Evolutionary conservation across 2,113 vertebrate species (phyloP).

Genomic region (Eptatretus burgeri): DNA sequence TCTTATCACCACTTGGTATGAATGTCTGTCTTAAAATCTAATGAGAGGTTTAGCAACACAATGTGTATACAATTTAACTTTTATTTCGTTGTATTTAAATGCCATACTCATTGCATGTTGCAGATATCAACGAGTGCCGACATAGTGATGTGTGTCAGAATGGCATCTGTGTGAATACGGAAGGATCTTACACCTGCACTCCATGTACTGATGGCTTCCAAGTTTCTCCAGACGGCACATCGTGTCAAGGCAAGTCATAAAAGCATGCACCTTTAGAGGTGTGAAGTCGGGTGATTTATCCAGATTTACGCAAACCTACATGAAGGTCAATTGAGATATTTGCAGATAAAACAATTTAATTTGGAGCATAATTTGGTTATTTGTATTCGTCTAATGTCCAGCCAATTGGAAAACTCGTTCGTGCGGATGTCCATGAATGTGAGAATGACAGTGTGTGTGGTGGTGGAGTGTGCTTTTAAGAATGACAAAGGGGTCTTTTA

Average conservation of each 20-base stretch:
- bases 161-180: constrained; percentile 35
- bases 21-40: too few species aligned
- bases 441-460: constrained; percentile 31
- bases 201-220: constrained; percentile 29
- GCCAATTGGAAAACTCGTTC: not conserved
- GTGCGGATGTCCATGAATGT: constrained; percentile 56
- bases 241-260: constrained; percentile 26
- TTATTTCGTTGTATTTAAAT: not conserved
- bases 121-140: constrained; percentile 45
- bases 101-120: constrained; percentile 11
- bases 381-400: too few species aligned
- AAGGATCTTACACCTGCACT: constrained; percentile 41
- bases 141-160: constrained; percentile 21
- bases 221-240: constrained; percentile 26
- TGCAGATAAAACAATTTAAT: not conserved
- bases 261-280: too few species aligned
- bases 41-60: too few species aligned
- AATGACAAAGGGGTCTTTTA: constrained; percentile 66
- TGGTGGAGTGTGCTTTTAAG: constrained; percentile 42
- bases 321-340: too few species aligned
- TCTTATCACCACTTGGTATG: too few species aligned
- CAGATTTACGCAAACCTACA: too few species aligned
- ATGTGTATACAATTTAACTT: not conserved
- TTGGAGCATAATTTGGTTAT: not conserved
- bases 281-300: too few species aligned